phyloP scores from a whole-genome alignment of 2,888 invertebrate genomes.

The Biston stratarius region DNA sequence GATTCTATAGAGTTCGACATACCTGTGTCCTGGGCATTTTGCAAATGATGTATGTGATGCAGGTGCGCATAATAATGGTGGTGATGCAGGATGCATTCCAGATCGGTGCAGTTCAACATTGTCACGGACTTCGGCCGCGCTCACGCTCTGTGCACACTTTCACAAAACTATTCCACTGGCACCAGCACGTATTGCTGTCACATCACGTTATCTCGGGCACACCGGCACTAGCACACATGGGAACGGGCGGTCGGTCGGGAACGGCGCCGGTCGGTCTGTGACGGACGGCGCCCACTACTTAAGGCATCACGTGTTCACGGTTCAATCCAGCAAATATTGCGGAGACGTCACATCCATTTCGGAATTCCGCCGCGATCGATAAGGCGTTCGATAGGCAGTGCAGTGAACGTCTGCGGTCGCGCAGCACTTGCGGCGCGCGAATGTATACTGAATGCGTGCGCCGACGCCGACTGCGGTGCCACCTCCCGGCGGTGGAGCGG shows the following conservation, averaged over 20 bases:
- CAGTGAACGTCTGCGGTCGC: conserved; percentile 76
- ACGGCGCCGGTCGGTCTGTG: conserved; percentile 76
- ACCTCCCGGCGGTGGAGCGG: conserved; percentile 77
- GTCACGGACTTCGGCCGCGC: conserved; percentile 77
- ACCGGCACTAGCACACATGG: conserved; percentile 63
- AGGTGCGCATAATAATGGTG: conserved; percentile 91
- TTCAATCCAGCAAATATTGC: conserved; percentile 62
- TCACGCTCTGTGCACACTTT: conserved; percentile 82
- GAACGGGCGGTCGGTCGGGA: conserved; percentile 58
- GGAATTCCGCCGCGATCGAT: conserved; percentile 70
- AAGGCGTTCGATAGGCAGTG: conserved; percentile 65
- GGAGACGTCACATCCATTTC: conserved; percentile 69
- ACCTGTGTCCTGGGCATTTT: conserved; percentile 89
- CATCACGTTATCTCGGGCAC: conserved; percentile 83
- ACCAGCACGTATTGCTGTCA: conserved; percentile 81
- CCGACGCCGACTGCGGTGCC: conserved; percentile 62
- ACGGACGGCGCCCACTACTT: conserved; percentile 59
- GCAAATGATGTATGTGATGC: conserved; percentile 90
- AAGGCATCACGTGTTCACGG: conserved; percentile 61
- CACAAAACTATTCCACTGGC: conserved; percentile 85
- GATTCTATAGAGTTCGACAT: conserved; percentile 49
- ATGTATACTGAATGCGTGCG: conserved; percentile 77
- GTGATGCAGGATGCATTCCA: conserved; percentile 92
- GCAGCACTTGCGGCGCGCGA: conserved; percentile 81
- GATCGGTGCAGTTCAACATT: conserved; percentile 92